Conservation (phyloP, 2,888 invertebrate genomes). For the Anoncus sp. region DNA sequence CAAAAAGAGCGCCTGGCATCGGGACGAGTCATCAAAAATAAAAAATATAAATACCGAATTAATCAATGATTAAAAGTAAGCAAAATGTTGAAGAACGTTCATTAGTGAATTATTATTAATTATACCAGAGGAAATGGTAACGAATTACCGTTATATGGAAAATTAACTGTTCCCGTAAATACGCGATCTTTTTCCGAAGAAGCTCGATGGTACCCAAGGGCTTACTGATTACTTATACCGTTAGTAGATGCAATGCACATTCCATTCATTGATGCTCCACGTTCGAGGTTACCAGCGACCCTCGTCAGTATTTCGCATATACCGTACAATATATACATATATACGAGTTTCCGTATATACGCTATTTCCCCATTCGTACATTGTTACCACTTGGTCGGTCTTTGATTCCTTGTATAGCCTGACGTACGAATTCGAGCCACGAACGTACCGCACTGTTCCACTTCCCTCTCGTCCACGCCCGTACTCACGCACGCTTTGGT, state of each 20-base stretch:
- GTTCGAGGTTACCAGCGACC: constrained; percentile 43
- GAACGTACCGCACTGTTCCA: constrained; percentile 38
- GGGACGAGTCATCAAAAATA: too few species aligned
- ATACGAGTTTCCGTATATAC: neutral
- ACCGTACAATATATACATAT: constrained; percentile 8
- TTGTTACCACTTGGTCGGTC: constrained; percentile 70
- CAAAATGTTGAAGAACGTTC: too few species aligned
- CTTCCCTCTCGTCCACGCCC: constrained; percentile 44
- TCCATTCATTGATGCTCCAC: constrained; percentile 16
- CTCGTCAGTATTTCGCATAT: constrained; percentile 34
- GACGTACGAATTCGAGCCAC: constrained; percentile 70
- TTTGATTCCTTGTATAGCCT: constrained; percentile 75
- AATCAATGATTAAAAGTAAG: too few species aligned
- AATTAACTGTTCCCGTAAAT: too few species aligned
- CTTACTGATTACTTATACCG: constrained; percentile 18
- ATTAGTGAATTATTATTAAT: too few species aligned
- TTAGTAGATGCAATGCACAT: neutral
- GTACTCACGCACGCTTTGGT: constrained; percentile 71
- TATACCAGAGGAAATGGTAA: too few species aligned
- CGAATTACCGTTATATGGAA: too few species aligned
- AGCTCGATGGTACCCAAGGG: constrained; percentile 18
- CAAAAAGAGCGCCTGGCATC: too few species aligned
- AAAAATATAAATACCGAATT: too few species aligned
- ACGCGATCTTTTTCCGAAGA: too few species aligned
- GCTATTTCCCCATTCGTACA: constrained; percentile 35